These are phyloP conservation scores for Gymnoscopelus microlampas DNA, from an alignment of 2,797 vertebrate species.

Conservation along the genomic window DNA sequence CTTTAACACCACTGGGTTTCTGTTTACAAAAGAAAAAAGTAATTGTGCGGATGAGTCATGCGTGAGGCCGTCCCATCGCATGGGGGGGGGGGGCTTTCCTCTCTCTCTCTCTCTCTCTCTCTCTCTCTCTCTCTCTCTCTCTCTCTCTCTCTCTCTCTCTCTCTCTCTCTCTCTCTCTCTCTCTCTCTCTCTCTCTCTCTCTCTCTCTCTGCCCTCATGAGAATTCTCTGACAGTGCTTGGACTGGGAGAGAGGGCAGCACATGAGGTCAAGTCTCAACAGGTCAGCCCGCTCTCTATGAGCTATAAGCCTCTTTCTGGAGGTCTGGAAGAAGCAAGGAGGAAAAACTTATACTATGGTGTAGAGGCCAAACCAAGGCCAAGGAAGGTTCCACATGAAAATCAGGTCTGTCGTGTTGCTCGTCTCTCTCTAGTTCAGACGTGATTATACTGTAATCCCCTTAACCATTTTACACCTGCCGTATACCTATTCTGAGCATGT, in stretches of 20 bases:
- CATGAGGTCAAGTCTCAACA: conserved; percentile 72
- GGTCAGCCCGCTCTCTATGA: conserved; percentile 59
- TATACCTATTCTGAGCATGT: too few species aligned
- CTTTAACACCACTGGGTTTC: background rate
- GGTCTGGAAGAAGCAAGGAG: conserved; percentile 3
- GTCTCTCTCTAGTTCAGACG: conserved; percentile 17
- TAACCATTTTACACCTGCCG: too few species aligned
- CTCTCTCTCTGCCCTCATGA: conserved; percentile 33
- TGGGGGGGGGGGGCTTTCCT: conserved; percentile 21
- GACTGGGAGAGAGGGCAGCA: conserved; percentile 56
- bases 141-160: conserved; percentile 16
- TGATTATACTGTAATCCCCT: too few species aligned
- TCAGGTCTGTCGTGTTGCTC: conserved; percentile 32
- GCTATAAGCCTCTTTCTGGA: conserved; percentile 54
- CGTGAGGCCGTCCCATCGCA: conserved; percentile 49
- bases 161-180: background rate
- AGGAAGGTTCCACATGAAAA: conserved; percentile 37
- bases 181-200: conserved; percentile 24
- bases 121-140: conserved; percentile 36
- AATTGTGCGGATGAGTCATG: conserved; percentile 67
- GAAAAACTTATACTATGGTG: conserved; percentile 25
- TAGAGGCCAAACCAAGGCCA: conserved; percentile 62
- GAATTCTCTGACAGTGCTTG: conserved; percentile 52
- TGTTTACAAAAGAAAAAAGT: conserved; percentile 8
- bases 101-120: conserved; percentile 20